phyloP scores from a whole-genome alignment of 2,797 vertebrate genomes.

The Anguilla obscura region DNA sequence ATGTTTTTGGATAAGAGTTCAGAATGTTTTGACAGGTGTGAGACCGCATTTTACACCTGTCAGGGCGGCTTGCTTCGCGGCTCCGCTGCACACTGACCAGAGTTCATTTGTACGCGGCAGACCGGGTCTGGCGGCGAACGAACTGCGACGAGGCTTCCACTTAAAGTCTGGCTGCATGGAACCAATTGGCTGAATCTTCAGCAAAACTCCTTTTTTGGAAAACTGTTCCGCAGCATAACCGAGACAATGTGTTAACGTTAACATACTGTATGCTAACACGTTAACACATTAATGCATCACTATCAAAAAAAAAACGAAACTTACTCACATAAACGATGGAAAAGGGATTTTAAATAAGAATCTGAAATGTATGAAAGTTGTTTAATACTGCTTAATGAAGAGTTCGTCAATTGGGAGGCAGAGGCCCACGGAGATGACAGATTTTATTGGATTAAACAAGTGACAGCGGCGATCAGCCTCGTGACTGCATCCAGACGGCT shows the following conservation, averaged over 20 bases:
- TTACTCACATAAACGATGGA: not conserved
- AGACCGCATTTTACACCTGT: not conserved
- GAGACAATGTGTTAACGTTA: not conserved
- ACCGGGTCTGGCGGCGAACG: not conserved
- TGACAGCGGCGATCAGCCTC: not conserved
- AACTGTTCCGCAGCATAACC: not conserved
- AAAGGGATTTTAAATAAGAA: not conserved
- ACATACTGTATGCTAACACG: not conserved
- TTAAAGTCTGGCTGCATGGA: not conserved
- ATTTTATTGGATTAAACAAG: conserved; percentile 5
- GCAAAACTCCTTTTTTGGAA: not conserved
- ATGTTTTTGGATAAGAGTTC: conserved; percentile 1
- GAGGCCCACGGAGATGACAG: not conserved
- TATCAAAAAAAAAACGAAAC: not conserved
- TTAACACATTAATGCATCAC: not conserved
- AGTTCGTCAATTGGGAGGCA: not conserved
- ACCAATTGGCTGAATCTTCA: not conserved
- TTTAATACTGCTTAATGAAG: not conserved
- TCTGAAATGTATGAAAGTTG: not conserved
- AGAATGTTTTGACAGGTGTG: not conserved
- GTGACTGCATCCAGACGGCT: not conserved
- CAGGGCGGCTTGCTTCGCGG: not conserved
- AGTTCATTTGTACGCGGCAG: not conserved
- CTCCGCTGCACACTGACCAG: not conserved
- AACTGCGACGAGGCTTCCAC: not conserved